These are phyloP conservation scores for Gephyroberyx darwinii DNA, from an alignment of 2,797 vertebrate genomes.

Conservation along the genomic window DNA sequence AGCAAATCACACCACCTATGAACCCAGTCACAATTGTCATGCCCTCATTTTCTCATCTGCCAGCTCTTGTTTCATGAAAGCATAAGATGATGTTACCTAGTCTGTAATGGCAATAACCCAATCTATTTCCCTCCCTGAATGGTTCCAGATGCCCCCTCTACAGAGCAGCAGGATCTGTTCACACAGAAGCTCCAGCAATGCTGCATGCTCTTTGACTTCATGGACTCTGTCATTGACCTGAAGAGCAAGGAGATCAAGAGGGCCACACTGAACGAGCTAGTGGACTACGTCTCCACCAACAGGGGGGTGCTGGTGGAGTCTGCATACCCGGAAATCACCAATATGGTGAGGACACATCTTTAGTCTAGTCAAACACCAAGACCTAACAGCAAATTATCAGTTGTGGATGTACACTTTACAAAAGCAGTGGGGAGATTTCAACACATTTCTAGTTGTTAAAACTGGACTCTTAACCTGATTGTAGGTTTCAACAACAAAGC, in stretches of 20 bases:
- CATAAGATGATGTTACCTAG: not conserved
- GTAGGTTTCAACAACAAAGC: not conserved
- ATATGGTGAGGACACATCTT: constrained; percentile 87
- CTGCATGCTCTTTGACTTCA: constrained; percentile 96
- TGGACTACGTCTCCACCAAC: constrained; percentile 97
- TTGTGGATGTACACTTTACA: not conserved
- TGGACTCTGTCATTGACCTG: constrained; percentile 94
- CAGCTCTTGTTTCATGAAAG: not conserved
- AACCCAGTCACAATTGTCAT: not conserved
- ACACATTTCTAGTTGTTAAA: too few relatives aligned
- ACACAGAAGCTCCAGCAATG: constrained; percentile 97
- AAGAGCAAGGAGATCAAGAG: constrained; percentile 99
- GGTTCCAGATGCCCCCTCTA: constrained; percentile 89
- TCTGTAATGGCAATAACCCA: constrained; percentile 17
- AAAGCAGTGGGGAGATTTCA: too few relatives aligned
- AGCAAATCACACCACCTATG: not conserved
- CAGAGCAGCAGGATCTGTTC: constrained; percentile 95
- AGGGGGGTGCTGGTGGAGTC: constrained; percentile 95
- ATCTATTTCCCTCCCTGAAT: constrained; percentile 42
- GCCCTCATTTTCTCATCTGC: not conserved
- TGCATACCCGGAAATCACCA: constrained; percentile 94
- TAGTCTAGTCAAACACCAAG: not conserved
- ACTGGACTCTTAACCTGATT: not conserved
- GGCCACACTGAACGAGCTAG: constrained; percentile 94
- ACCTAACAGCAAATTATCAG: not conserved